A percentile compares a stretch with the other conserved stretches of the same genome.
Conservation (phyloP, 1,140 invertebrate genomes). For the Vollenhovia emeryi region DNA sequence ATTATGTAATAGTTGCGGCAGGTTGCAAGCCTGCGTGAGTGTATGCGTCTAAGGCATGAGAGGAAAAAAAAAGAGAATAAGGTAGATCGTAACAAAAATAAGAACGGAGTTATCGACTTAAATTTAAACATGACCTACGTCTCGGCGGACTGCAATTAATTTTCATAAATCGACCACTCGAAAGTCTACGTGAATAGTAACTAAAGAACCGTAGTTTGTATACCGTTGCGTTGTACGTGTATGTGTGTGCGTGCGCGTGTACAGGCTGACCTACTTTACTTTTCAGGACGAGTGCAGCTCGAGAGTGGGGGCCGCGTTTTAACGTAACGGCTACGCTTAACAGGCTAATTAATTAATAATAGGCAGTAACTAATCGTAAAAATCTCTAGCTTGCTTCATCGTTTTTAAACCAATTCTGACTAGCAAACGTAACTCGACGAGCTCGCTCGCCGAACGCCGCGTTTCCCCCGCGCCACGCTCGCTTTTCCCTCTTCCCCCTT, state of each 20-base stretch:
- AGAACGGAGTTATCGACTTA: conserved; percentile 5
- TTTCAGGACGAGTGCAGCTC: conserved; percentile 39
- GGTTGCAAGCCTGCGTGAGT: conserved; percentile 32
- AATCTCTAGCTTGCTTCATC: conserved; percentile 74
- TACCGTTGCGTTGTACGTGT: conserved; percentile 39
- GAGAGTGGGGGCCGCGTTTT: conserved; percentile 41
- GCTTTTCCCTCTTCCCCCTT: background rate
- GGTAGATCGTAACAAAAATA: conserved; percentile 56
- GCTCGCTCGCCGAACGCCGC: conserved; percentile 75
- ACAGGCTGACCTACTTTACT: conserved; percentile 39
- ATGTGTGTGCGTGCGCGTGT: background rate
- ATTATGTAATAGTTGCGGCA: conserved; percentile 53
- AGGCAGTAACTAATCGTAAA: conserved; percentile 72
- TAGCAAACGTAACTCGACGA: conserved; percentile 83
- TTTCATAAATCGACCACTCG: conserved; percentile 52
- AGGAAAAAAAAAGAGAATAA: conserved; percentile 4
- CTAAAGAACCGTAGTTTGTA: conserved; percentile 84
- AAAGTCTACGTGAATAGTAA: conserved; percentile 83
- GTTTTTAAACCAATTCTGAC: conserved; percentile 84
- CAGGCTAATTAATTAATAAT: conserved; percentile 70
- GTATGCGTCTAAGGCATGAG: conserved; percentile 34
- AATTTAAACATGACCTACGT: conserved; percentile 22
- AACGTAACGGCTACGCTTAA: conserved; percentile 59
- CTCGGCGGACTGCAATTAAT: conserved; percentile 53
- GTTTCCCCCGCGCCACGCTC: conserved; percentile 30